A percentile compares a stretch with the other conserved stretches of the same genome.
Conservation (phyloP, 2,888 invertebrate species). For the Latrodectus elegans region DNA sequence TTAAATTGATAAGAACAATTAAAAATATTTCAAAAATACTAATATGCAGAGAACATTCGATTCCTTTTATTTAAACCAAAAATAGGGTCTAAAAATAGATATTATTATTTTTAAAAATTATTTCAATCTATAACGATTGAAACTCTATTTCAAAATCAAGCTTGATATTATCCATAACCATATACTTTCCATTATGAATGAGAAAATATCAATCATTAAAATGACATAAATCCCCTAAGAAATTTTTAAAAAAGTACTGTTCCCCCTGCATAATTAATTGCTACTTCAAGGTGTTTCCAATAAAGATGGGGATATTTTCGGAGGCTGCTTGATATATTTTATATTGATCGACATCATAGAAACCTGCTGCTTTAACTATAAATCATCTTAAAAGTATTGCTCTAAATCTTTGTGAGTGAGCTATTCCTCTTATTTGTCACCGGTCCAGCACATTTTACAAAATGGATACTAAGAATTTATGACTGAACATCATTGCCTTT, state of each 20-base stretch:
- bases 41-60: neutral
- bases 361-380: neutral
- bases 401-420: neutral
- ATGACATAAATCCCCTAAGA: too few species aligned
- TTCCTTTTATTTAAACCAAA: neutral
- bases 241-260: too few species aligned
- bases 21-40: too few species aligned
- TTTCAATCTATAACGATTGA: neutral
- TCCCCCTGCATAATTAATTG: too few species aligned
- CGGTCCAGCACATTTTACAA: constrained; percentile 21
- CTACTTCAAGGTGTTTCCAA: too few species aligned
- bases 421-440: constrained; percentile 29
- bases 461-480: constrained; percentile 36
- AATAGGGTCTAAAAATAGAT: neutral
- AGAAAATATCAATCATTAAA: too few species aligned
- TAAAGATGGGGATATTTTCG: too few species aligned
- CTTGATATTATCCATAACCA: too few species aligned
- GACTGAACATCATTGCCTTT: constrained; percentile 34
- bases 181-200: too few species aligned
- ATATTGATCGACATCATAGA: neutral
- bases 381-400: neutral
- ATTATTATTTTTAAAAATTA: constrained; percentile 1
- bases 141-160: neutral
- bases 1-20: too few species aligned
- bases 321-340: neutral